Evolutionary conservation across 1,140 invertebrate genomes (phyloP).

Genomic region (Drosophila punjabiensis): DNA sequence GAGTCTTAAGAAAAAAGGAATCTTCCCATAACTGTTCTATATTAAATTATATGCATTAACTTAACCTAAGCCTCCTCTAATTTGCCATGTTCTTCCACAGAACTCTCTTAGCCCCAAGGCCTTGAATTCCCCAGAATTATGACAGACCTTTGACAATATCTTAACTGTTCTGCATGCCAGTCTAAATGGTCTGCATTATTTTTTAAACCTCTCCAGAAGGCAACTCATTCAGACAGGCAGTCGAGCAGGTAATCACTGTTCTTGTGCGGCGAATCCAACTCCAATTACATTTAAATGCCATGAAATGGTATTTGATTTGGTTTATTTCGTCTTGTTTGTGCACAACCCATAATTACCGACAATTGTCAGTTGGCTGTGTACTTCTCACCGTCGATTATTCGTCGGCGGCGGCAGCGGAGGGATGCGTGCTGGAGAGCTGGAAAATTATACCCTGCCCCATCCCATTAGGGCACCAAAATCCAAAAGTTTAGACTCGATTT

Average conservation of each 20-base stretch:
- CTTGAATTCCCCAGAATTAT: constrained; percentile 1
- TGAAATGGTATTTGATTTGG: constrained; percentile 79
- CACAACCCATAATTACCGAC: constrained; percentile 71
- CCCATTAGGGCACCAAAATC: constrained; percentile 41
- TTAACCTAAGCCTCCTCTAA: not conserved
- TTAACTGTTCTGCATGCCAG: constrained; percentile 47
- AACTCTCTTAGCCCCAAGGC: not conserved
- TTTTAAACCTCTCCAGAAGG: constrained; percentile 1
- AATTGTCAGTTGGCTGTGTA: constrained; percentile 72
- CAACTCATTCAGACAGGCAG: constrained; percentile 19
- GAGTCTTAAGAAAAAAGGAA: not conserved
- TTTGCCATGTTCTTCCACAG: not conserved
- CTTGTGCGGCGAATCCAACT: constrained; percentile 61
- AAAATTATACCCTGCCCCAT: constrained; percentile 68
- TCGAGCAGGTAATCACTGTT: constrained; percentile 58
- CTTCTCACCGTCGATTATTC: constrained; percentile 76
- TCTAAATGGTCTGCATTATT: constrained; percentile 40
- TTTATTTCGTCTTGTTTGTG: constrained; percentile 57
- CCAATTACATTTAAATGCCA: constrained; percentile 81
- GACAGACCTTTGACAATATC: constrained; percentile 13
- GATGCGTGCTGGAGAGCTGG: constrained; percentile 69
- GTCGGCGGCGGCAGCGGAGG: not conserved
- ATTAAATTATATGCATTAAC: not conserved
- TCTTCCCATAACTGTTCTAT: not conserved
- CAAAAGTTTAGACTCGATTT: constrained; percentile 54